These are phyloP conservation scores for Leguminivora glycinivorella DNA, from an alignment of 1,140 invertebrate genomes.

Conservation along the genomic window DNA sequence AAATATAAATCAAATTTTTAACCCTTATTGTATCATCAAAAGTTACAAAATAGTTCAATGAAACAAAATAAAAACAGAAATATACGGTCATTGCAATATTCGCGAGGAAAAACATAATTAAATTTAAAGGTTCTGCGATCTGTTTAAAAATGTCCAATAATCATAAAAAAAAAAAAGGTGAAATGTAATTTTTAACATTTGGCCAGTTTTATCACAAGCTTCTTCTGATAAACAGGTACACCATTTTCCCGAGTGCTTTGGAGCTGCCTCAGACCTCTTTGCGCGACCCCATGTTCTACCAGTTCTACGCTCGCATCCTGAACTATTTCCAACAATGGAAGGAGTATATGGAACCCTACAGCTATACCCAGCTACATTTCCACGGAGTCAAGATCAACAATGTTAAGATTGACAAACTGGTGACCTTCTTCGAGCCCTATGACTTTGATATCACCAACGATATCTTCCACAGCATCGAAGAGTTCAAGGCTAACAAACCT, in stretches of 20 bases:
- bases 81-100: too few species aligned
- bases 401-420: slow-evolving; percentile 77
- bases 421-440: slow-evolving; percentile 80
- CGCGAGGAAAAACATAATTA: too few species aligned
- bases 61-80: too few species aligned
- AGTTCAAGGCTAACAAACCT: slow-evolving; percentile 44
- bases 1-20: slow-evolving; percentile 3
- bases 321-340: slow-evolving; percentile 80
- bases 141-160: too few species aligned
- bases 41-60: too few species aligned
- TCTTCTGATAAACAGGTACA: slow-evolving; percentile 48
- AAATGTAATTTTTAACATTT: too few species aligned
- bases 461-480: slow-evolving; percentile 52
- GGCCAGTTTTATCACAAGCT: too few species aligned
- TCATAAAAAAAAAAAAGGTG: too few species aligned
- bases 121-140: too few species aligned
- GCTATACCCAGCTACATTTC: slow-evolving; percentile 77
- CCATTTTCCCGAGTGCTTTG: slow-evolving; percentile 74
- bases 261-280: slow-evolving; percentile 81
- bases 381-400: slow-evolving; percentile 79
- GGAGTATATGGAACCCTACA: slow-evolving; percentile 80
- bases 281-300: slow-evolving; percentile 84
- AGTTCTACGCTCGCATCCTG: slow-evolving; percentile 82
- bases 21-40: too few species aligned
- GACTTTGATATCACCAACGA: slow-evolving; percentile 77